A percentile compares a stretch with the other conserved stretches of the same genome.
These are phyloP conservation scores for Gonioctena quinquepunctata DNA, from an alignment of 1,140 invertebrate species.

Conservation along the genomic window DNA sequence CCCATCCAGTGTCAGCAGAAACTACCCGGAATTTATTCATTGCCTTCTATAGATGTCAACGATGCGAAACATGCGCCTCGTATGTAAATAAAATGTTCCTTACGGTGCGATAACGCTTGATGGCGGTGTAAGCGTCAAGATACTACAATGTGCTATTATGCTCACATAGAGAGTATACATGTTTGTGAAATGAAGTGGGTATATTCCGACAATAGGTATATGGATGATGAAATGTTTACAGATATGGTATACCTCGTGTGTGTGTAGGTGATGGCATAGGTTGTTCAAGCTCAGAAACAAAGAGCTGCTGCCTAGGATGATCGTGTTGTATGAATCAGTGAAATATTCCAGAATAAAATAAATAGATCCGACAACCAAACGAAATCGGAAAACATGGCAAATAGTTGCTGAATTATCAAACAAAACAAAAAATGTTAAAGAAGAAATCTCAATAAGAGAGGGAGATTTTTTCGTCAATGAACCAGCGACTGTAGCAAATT, in stretches of 20 bases:
- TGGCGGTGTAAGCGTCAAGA: neutral
- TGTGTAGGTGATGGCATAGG: neutral
- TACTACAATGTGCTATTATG: neutral
- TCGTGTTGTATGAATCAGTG: neutral
- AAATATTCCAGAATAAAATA: too few relatives aligned
- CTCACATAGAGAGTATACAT: neutral
- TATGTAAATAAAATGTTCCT: neutral
- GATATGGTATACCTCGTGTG: neutral
- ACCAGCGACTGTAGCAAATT: too few relatives aligned
- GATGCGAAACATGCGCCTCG: neutral
- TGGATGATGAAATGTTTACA: neutral
- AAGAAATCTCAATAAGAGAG: too few relatives aligned
- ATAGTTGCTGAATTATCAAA: too few relatives aligned
- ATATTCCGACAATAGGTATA: neutral
- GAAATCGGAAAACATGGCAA: too few relatives aligned
- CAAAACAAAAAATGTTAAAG: too few relatives aligned
- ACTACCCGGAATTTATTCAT: neutral
- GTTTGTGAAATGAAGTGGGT: neutral
- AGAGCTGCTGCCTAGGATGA: neutral
- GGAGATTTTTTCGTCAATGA: too few relatives aligned
- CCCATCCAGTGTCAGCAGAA: neutral
- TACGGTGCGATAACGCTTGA: neutral
- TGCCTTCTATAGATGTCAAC: neutral
- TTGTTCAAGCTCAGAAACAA: neutral
- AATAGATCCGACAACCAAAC: too few relatives aligned